Base-by-base conservation (phyloP, 2,888 invertebrate species). In the Latrodectus hesperus region DNA sequence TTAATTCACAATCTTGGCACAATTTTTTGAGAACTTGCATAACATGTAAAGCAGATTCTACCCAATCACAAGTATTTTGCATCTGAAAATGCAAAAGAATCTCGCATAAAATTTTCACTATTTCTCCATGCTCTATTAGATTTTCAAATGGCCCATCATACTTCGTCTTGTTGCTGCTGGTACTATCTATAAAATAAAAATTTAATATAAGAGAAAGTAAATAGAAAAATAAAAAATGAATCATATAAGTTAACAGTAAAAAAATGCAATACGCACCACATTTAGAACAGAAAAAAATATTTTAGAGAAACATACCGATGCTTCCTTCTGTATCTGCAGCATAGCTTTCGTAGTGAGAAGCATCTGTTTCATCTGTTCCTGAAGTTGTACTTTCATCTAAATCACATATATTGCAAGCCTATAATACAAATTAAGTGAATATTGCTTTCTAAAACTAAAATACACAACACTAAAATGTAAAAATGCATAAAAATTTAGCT, bases 101-200 rank as follows among this genome's bases (percentile, higher is more conserved):
- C 17, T 88, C 88, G 79, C 78, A 75, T 3, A 88, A 64, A 82
- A 88, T 88, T 53, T 78, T 83, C 12, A 88, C 49, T 22, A 88
- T 77, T 70, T 88, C 88, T 65, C 78, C 88, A 79, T 88, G 88
- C 67, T 83, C 78, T 73, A 88, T 88, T 68, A 81, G 51, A 70
- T 60, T 81, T 26, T 84, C 77, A 22, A 78, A 64, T 0, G 73
- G 64, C 9, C 72, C 16, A 72, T 67, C 70, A 77, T 77, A 78
- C 16, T 73, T 78, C n/a, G 65, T 51, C 67, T 53, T 73, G 16
- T 12, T 78, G 51, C 65, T 60, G 38, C 72, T 72, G 17, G 55
- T 55, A 49, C 64, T 51, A 77, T 73, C 86, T 87, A 71, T 17
- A 75, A 75, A 55, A 53, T 16, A 68, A 8, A 14, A 16, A 22